phyloP scores from a whole-genome alignment of 2,113 vertebrate genomes.

The Cheilinus undulatus region DNA sequence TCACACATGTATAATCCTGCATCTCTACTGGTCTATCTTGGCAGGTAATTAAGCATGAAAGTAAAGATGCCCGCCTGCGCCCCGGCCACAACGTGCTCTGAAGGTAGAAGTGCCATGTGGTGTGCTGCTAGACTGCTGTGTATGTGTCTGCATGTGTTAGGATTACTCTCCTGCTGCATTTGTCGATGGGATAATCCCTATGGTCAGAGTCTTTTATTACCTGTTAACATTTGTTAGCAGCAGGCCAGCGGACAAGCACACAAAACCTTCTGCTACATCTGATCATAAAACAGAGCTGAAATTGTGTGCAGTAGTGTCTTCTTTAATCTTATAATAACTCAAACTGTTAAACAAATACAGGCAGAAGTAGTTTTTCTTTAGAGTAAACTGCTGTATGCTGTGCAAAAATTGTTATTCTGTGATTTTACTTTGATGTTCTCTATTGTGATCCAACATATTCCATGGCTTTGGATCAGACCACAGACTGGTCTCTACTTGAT shows the following conservation, averaged over 20 bases:
- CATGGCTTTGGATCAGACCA: too few relatives aligned
- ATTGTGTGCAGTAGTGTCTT: too few relatives aligned
- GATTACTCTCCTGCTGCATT: slow-evolving; percentile 68
- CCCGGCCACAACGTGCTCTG: slow-evolving; percentile 74
- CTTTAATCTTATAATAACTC: too few relatives aligned
- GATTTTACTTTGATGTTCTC: too few relatives aligned
- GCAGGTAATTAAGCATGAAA: slow-evolving; percentile 82
- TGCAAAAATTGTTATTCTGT: too few relatives aligned
- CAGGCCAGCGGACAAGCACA: slow-evolving; percentile 15
- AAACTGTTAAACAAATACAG: too few relatives aligned
- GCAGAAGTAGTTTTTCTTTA: too few relatives aligned
- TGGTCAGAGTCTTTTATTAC: slow-evolving; percentile 72
- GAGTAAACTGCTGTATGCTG: too few relatives aligned
- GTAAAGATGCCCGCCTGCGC: slow-evolving; percentile 69
- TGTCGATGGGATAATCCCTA: slow-evolving; percentile 73
- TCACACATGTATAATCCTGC: slow-evolving; percentile 62
- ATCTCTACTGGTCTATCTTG: slow-evolving; percentile 68
- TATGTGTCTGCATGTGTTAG: slow-evolving; percentile 56
- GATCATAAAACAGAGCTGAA: not conserved
- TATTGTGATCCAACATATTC: too few relatives aligned
- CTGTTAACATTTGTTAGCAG: slow-evolving; percentile 62
- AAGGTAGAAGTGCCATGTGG: slow-evolving; percentile 66
- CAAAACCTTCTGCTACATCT: slow-evolving; percentile 10
- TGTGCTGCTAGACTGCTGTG: slow-evolving; percentile 64
- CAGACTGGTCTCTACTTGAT: too few relatives aligned